phyloP scores from a whole-genome alignment of 2,888 invertebrate species.

The Lucinisca nassula region DNA sequence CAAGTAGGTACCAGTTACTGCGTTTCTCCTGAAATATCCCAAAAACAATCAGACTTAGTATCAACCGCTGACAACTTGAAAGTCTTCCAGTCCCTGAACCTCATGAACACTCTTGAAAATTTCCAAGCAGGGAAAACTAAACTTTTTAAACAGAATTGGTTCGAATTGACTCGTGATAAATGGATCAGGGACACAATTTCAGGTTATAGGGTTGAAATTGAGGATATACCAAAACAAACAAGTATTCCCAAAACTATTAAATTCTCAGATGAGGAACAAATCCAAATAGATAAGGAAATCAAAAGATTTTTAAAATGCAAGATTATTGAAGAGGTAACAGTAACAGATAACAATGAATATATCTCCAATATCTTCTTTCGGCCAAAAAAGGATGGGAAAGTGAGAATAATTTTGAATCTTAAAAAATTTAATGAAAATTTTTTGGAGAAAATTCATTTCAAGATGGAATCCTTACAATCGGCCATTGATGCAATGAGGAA shows the following conservation, averaged over 20 bases:
- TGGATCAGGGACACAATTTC: constrained; percentile 31
- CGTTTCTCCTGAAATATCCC: not conserved
- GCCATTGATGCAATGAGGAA: constrained; percentile 22
- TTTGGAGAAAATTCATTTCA: constrained; percentile 16
- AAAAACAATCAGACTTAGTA: no score
- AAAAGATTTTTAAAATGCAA: constrained; percentile 11
- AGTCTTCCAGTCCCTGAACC: no score
- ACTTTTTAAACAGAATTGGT: constrained; percentile 2
- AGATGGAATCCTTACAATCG: no score
- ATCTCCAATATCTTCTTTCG: constrained; percentile 34
- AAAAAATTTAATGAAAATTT: constrained; percentile 23
- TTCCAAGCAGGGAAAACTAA: constrained; percentile 33
- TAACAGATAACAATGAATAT: not conserved
- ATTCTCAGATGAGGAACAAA: not conserved
- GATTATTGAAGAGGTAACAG: constrained; percentile 20
- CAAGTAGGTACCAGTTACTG: constrained; percentile 12
- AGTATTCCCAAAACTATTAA: constrained; percentile 13
- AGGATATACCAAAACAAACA: constrained; percentile 12
- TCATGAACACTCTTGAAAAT: constrained; percentile 10
- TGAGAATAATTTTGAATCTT: constrained; percentile 25
- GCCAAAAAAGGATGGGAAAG: constrained; percentile 26
- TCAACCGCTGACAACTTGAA: no score
- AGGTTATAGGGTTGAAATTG: constrained; percentile 24
- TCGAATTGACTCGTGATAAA: constrained; percentile 18
- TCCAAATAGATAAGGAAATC: constrained; percentile 23